Evolutionary conservation across 2,888 invertebrate genomes (phyloP).

Genomic region (Schrankia costaestrigalis): DNA sequence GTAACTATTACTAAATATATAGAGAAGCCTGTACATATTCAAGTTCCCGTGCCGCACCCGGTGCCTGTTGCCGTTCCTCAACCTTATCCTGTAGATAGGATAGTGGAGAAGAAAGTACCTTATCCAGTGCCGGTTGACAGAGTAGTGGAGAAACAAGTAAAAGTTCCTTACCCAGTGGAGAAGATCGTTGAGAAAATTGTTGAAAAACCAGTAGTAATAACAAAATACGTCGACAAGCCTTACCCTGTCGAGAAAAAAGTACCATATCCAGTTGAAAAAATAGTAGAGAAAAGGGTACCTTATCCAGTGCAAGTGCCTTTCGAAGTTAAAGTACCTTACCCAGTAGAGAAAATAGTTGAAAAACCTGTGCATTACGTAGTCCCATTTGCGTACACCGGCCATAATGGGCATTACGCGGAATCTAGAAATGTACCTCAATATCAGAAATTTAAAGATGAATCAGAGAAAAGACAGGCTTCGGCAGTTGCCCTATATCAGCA

Average conservation of each 20-base stretch:
- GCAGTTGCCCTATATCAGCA: conserved; percentile 25
- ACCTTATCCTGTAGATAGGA: conserved; percentile 75
- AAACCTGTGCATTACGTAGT: conserved; percentile 54
- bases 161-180: conserved; percentile 73
- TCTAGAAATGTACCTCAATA: conserved; percentile 28
- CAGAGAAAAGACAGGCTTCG: too few species aligned
- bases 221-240: conserved; percentile 67
- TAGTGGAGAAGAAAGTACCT: conserved; percentile 72
- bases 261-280: conserved; percentile 71
- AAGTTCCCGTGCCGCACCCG: conserved; percentile 65
- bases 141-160: conserved; percentile 68
- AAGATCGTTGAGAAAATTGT: conserved; percentile 76
- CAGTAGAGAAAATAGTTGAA: conserved; percentile 64
- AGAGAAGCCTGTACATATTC: conserved; percentile 65
- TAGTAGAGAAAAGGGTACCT: conserved; percentile 76
- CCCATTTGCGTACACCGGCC: conserved; percentile 25
- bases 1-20: conserved; percentile 72
- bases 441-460: conserved; percentile 23
- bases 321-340: conserved; percentile 71
- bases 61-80: conserved; percentile 61
- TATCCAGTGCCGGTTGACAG: conserved; percentile 68
- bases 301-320: conserved; percentile 80
- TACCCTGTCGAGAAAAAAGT: conserved; percentile 72
- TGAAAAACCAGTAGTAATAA: conserved; percentile 79
- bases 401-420: conserved; percentile 23